Evolutionary conservation across 2,797 vertebrate species (phyloP).

Genomic region (Tragopan temminckii): DNA sequence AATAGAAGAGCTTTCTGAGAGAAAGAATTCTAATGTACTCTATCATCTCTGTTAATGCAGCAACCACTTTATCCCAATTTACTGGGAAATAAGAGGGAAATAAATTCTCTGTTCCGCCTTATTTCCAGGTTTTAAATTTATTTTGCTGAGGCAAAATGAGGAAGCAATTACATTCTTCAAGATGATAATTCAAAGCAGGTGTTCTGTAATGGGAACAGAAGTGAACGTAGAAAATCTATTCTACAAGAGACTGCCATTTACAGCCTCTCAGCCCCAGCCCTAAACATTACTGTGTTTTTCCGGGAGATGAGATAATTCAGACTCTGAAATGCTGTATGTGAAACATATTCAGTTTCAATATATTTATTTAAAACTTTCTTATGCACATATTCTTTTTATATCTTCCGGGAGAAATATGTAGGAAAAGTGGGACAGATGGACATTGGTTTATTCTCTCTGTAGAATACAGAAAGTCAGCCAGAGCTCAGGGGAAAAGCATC

Average conservation of each 20-base stretch:
- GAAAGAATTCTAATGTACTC: neutral
- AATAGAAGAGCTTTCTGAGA: neutral
- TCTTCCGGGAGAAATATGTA: neutral
- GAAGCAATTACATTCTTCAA: neutral
- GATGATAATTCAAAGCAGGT: conserved; percentile 10
- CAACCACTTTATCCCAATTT: neutral
- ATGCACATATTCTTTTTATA: neutral
- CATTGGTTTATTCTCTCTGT: neutral
- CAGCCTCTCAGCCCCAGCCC: neutral
- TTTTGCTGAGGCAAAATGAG: neutral
- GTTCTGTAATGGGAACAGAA: neutral
- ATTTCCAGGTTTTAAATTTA: neutral
- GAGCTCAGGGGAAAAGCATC: neutral
- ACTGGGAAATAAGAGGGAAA: neutral
- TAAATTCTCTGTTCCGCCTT: neutral
- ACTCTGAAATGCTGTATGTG: neutral
- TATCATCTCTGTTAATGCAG: neutral
- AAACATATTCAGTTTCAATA: conserved; percentile 5
- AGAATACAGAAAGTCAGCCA: neutral
- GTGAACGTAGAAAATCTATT: neutral
- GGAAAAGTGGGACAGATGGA: conserved; percentile 1
- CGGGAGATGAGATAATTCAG: neutral
- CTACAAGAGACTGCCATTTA: neutral
- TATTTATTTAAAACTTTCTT: neutral
- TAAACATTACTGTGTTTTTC: neutral